Evolutionary conservation across 2,113 vertebrate genomes (phyloP).

Genomic region (Cyphomyrus plagiostoma): DNA sequence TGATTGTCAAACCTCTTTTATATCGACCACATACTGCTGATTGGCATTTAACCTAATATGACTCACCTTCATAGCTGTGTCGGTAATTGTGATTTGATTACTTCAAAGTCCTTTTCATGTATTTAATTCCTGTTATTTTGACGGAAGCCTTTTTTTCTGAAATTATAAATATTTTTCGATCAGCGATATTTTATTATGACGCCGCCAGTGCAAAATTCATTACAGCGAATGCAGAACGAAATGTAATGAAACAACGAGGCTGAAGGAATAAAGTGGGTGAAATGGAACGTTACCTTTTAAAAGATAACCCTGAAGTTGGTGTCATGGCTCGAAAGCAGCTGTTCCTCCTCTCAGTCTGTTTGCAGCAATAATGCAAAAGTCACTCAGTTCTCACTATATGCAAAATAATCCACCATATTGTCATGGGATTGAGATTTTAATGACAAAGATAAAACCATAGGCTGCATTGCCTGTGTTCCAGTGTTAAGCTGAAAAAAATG

Average conservation of each 20-base stretch:
- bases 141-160: background rate
- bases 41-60: background rate
- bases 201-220: background rate
- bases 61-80: background rate
- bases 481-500: background rate
- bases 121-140: background rate
- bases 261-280: background rate
- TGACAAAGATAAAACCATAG: background rate
- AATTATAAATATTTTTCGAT: background rate
- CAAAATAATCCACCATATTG: background rate
- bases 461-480: background rate
- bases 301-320: background rate
- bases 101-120: conserved; percentile 5
- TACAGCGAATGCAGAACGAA: background rate
- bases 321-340: background rate
- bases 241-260: background rate
- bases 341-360: background rate
- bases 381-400: background rate
- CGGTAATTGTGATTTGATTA: conserved; percentile 1
- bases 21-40: background rate
- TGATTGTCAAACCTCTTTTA: background rate
- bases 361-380: background rate
- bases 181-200: background rate
- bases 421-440: background rate
- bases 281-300: background rate